Evolutionary conservation across 2,888 invertebrate genomes (phyloP).

Genomic region (Bhutanitis thaidina): DNA sequence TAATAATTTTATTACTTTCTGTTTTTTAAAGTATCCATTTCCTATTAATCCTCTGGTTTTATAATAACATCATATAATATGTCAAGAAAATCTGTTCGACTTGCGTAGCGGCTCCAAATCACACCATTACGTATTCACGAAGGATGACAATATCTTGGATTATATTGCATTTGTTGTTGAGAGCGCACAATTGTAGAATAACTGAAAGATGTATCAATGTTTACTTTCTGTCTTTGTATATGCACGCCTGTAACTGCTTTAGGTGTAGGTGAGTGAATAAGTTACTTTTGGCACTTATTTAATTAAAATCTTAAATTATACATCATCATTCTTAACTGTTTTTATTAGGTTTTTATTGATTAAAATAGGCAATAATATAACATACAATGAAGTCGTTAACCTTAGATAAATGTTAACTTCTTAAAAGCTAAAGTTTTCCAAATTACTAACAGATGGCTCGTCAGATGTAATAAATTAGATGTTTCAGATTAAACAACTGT

Average conservation of each 20-base stretch:
- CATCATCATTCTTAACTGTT: no score
- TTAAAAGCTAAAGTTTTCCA: slow-evolving; percentile 9
- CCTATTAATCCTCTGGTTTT: slow-evolving; percentile 37
- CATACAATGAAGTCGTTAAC: no score
- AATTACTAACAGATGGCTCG: slow-evolving; percentile 21
- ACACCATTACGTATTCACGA: slow-evolving; percentile 45
- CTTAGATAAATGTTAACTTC: background rate
- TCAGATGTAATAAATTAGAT: slow-evolving; percentile 22
- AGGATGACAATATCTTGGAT: slow-evolving; percentile 36
- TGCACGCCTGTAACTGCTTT: no score
- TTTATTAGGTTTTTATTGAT: no score
- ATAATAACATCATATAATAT: slow-evolving; percentile 34
- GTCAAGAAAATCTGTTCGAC: slow-evolving; percentile 39
- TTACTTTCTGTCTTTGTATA: background rate
- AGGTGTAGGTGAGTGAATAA: no score
- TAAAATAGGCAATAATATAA: no score
- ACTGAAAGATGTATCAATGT: slow-evolving; percentile 10
- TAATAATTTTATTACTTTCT: no score
- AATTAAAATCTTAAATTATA: no score
- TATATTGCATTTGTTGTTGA: slow-evolving; percentile 30
- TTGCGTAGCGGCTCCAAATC: slow-evolving; percentile 40
- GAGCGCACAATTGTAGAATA: slow-evolving; percentile 15
- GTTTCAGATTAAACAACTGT: slow-evolving; percentile 25
- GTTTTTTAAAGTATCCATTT: background rate
- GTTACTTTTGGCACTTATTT: background rate